Base-by-base conservation (phyloP, 2,113 vertebrate genomes). In the Nansenia antarctica region DNA sequence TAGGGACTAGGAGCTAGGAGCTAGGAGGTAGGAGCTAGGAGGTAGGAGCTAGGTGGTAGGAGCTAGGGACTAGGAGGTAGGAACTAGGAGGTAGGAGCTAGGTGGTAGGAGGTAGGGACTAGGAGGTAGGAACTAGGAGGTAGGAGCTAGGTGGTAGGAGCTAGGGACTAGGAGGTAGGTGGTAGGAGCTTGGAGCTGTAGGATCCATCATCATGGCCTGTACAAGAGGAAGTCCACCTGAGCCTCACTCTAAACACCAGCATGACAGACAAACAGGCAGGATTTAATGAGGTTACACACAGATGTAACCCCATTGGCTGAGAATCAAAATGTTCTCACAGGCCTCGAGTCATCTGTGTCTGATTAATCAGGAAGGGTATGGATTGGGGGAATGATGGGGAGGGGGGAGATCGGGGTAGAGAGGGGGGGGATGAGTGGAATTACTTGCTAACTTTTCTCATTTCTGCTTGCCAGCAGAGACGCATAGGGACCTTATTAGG, bases 291-390 rank as follows among this genome's bases (percentile, higher is more conserved):
- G 2, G 30, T 60, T 29, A 60, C 58, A 11, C 7, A 60, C 30
- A 11, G 8, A 29, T 34, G 57, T n/a, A 60, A 60, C 31, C 31
- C 31, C 30, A 11, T 60, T 60, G 58, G 58, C 34, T 22, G 27
- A 24, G 9, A 20, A 22, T 31, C 32, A 60, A 34, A n/a, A n/a
- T n/a, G 31, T 14, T 15, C 30, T 60, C 58, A 9, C 3, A 24
- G 26, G 9, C 54, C 52, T 32, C 11, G 57, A 57, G 61, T 79
- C 69, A 78, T 68, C 70, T 67, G 68, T 65, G 53, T 68, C 30
- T 64, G 58, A 76, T 82, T 72, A 75, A 67, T 72, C 47, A 34
- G 35, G 42, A 12, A 37, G 55, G n/a, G n/a, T n/a, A n/a, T n/a
- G n/a, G n/a, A n/a, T n/a, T n/a, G n/a, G n/a, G n/a, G n/a, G n/a